A percentile compares a stretch with the other conserved stretches of the same genome.
These are phyloP conservation scores for Epinephelus coioides DNA, from an alignment of 2,797 vertebrate genomes.

Conservation along the genomic window DNA sequence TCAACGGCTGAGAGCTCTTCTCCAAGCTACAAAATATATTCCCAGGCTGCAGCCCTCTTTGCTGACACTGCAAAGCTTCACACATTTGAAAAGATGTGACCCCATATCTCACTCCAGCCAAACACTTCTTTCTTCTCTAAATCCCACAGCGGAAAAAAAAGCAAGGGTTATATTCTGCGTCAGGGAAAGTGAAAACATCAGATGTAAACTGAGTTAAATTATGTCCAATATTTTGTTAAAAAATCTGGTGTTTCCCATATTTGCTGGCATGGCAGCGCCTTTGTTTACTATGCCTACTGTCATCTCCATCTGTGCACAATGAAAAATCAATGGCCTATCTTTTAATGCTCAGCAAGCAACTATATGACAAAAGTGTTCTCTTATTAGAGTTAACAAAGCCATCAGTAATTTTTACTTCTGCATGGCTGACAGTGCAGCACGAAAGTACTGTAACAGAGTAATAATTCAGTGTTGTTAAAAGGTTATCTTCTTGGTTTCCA, in stretches of 20 bases:
- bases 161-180: background rate
- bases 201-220: background rate
- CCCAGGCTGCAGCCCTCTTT: constrained; percentile 30
- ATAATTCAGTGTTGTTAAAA: constrained; percentile 28
- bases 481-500: constrained; percentile 4
- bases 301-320: constrained; percentile 43
- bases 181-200: background rate
- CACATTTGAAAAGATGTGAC: constrained; percentile 38
- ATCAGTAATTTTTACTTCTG: constrained; percentile 36
- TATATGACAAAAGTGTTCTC: constrained; percentile 23
- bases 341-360: constrained; percentile 39
- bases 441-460: constrained; percentile 1
- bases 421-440: constrained; percentile 11
- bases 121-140: constrained; percentile 26
- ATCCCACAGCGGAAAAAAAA: constrained; percentile 14
- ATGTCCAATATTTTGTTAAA: background rate
- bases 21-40: constrained; percentile 12
- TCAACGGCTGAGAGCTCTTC: constrained; percentile 9
- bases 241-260: constrained; percentile 9
- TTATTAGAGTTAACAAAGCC: constrained; percentile 45
- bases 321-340: constrained; percentile 41
- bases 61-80: constrained; percentile 49
- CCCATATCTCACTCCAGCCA: constrained; percentile 30
- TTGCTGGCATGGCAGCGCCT: constrained; percentile 7
- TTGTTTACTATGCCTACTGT: constrained; percentile 50